Percentiles rank a stretch among this genome's conserved stretches.
These are phyloP conservation scores for Thermophis baileyi DNA, from an alignment of 2,113 vertebrate genomes.

Conservation along the genomic window DNA sequence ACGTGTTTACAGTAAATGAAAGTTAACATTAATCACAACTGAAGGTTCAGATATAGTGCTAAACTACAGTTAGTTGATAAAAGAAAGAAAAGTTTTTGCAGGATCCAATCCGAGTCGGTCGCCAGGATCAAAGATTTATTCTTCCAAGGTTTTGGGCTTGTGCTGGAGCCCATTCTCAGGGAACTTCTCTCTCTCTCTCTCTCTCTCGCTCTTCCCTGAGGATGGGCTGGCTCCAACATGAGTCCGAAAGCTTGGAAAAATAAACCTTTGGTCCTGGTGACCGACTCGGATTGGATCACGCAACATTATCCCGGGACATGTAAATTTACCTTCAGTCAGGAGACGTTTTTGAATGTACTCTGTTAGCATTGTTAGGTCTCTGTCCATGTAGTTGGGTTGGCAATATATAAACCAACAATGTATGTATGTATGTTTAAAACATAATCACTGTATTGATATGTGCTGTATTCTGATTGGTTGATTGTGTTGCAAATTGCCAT, in stretches of 20 bases:
- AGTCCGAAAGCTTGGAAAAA: background rate
- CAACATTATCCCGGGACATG: background rate
- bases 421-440: too few species aligned
- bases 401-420: too few species aligned
- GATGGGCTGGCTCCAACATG: background rate
- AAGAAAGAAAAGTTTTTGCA: background rate
- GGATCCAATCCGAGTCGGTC: background rate
- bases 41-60: background rate
- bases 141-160: background rate
- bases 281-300: background rate
- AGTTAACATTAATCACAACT: background rate
- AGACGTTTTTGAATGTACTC: background rate
- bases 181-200: background rate
- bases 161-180: background rate
- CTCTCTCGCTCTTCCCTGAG: too few species aligned
- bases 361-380: too few species aligned
- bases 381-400: too few species aligned
- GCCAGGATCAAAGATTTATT: background rate
- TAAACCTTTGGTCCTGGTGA: background rate
- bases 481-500: too few species aligned
- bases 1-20: background rate
- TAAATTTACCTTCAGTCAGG: background rate
- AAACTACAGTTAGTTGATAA: background rate
- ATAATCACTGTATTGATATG: too few species aligned
- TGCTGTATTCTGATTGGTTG: too few species aligned